Base-by-base conservation (phyloP, 2,888 invertebrate species). In the Agriopis leucophaearia region DNA sequence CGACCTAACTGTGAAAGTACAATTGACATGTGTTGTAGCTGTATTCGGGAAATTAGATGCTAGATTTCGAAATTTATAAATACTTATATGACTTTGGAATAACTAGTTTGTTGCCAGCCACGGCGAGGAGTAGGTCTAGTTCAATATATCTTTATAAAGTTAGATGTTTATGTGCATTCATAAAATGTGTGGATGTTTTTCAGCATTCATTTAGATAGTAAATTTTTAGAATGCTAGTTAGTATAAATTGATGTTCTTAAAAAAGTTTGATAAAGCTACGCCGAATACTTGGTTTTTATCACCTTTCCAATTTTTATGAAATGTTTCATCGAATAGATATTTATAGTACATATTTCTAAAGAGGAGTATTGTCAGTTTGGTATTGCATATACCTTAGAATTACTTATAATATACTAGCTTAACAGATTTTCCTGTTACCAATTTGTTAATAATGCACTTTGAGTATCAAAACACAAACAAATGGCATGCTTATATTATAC, bases 191-290 rank as follows among this genome's bases (percentile, higher is more conserved):
- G 92, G 70, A 90, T 92, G 92, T 86, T 81, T 67, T 83, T 86
- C 85, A 84, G 89, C 91, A 91, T 94, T 92, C 91, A 80, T 84
- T 69, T 93, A 93, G 93, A 88, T 93, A 93, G 93, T 92, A 90
- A 94, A 93, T 90, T 92, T 86, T 91, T 94, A 94, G 94, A 87
- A 90, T 92, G 94, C 94, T 93, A 94, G 94, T 89, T 94, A 94
- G 92, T 85, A 84, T 92, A 92, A 92, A 92, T 90, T 90, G 84
- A 87, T 83, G 83, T 87, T 88, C 82, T 81, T 84, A 85, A 86
- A 66, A 36, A 84, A 76, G 83, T 84, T 80, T 64, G 71, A 66
- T 73, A 73, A 69, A 73, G 74, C 64, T 75, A 75, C 70, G 72
- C 75, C 70, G 68, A 74, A 72, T 64, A 69, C 51, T 70, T 74